These are phyloP conservation scores for Melopsittacus undulatus DNA, from an alignment of 2,797 vertebrate species.

Conservation along the genomic window DNA sequence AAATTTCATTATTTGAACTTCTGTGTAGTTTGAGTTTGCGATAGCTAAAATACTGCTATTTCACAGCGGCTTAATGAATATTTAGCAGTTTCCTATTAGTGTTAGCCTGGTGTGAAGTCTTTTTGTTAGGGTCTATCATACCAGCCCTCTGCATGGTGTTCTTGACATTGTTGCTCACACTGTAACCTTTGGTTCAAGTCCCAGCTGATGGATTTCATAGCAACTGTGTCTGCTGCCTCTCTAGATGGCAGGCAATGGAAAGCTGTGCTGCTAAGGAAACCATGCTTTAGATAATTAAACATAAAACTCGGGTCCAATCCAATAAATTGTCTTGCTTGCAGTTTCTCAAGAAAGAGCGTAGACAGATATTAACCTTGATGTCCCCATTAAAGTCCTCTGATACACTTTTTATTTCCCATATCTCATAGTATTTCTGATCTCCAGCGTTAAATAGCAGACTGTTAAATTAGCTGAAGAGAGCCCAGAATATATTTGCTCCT, in stretches of 20 bases:
- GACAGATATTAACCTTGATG: conserved; percentile 61
- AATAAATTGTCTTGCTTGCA: conserved; percentile 48
- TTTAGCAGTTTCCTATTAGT: neutral
- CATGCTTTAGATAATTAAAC: conserved; percentile 65
- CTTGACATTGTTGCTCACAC: neutral
- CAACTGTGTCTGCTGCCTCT: neutral
- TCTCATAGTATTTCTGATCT: conserved; percentile 26
- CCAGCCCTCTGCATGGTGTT: neutral
- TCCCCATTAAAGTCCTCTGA: conserved; percentile 49
- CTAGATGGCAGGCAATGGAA: neutral
- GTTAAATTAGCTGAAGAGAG: conserved; percentile 50
- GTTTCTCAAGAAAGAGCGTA: neutral
- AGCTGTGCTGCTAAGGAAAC: conserved; percentile 33
- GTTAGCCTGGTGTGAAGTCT: neutral
- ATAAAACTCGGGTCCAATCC: conserved; percentile 29
- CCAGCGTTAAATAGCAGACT: conserved; percentile 33
- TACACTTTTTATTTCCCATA: conserved; percentile 43
- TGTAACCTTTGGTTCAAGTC: neutral
- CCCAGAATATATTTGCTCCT: neutral
- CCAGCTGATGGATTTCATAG: neutral
- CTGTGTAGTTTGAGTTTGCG: neutral
- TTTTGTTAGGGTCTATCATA: neutral
- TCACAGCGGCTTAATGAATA: neutral
- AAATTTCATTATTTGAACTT: neutral
- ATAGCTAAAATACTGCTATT: neutral